phyloP scores from a whole-genome alignment of 2,797 vertebrate genomes.

The Falco peregrinus region DNA sequence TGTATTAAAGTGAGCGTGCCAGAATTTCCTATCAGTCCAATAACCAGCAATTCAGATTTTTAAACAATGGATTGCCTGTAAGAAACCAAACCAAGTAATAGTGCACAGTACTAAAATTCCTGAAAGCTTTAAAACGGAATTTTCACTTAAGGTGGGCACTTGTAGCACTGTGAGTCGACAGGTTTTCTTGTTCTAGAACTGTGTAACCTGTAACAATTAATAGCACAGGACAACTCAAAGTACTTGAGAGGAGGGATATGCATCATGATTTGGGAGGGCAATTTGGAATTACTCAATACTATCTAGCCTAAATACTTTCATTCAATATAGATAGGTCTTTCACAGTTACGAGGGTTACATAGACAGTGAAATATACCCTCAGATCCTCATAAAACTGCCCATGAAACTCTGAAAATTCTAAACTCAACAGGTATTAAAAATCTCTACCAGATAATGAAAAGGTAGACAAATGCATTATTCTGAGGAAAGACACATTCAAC shows the following conservation, averaged over 20 bases:
- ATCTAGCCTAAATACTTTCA: background rate
- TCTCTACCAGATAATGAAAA: background rate
- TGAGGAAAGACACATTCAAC: background rate
- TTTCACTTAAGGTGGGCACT: background rate
- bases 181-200: background rate
- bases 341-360: background rate
- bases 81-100: slow-evolving; percentile 3
- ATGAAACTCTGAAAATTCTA: background rate
- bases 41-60: background rate
- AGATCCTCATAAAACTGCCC: background rate
- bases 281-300: background rate
- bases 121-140: background rate
- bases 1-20: background rate
- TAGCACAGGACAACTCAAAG: background rate
- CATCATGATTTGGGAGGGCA: background rate
- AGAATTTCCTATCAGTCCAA: background rate
- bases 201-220: background rate
- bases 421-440: background rate
- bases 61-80: background rate
- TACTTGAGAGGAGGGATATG: background rate
- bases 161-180: background rate
- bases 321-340: background rate
- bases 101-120: background rate
- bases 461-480: background rate
- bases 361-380: background rate